Evolutionary conservation across 2,797 vertebrate species (phyloP), one percentile per base, ranked within the genome.

Genomic region (Gallirallus australis): DNA sequence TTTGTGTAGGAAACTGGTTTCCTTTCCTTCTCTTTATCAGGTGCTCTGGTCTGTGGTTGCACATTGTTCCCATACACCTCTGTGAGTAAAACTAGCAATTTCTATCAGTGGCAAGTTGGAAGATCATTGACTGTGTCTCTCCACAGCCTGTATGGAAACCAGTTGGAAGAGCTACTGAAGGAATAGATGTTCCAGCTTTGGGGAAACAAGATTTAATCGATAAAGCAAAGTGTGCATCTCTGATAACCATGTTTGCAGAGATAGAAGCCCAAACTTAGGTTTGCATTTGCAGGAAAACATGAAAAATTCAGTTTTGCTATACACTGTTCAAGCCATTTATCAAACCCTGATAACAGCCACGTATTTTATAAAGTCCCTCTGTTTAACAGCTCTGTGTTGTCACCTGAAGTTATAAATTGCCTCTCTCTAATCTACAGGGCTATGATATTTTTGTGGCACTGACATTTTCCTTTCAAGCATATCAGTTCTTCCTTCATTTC

Each of bases 401-500:
- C 82, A 71, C 21, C 68, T 37, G 33, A 56, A 47, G 9, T 94
- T 90, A 96, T 60, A 75, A 79, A 94, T 50, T 61, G 77, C 60
- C 54, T 64, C 63, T 80, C 80, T 76, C 45, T 56, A 82, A 33
- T 86, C 86, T 64, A 56, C 50, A 84, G 64, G 27, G 53, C 79
- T 53, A 28, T 28, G 59, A 4, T 42, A 71, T 56, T 88, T 89
- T 59, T 53, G 60, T 81, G 86, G 75, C 82, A 92, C 14, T 82
- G 75, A 92, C 64, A 35, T 86, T 91, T 89, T 91, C 82, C 77
- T 95, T 93, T 90, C 91, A 93, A 84, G 52, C n/a, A 10, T 66
- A 93, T 92, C 92, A 56, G 78, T 78, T 82, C 59, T 79, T 60
- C 72, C 39, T 86, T 85, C 11, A 0, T 90, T 91, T 78, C 75